These are phyloP conservation scores for Machimus rusticus DNA, from an alignment of 2,888 invertebrate genomes.

Conservation along the genomic window DNA sequence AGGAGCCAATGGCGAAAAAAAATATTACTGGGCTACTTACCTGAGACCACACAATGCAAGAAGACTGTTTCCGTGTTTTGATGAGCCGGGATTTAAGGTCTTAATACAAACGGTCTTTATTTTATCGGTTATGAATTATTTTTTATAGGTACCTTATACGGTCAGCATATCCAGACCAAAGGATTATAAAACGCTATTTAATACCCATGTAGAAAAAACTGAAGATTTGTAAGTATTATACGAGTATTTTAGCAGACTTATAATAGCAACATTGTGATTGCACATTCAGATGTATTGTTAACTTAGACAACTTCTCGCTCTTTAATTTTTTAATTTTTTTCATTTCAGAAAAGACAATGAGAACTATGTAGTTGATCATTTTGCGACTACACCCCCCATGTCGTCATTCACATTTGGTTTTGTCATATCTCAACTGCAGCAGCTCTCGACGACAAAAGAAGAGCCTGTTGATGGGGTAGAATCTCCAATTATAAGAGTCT, in stretches of 20 bases:
- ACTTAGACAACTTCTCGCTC: not conserved
- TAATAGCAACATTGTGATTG: no score
- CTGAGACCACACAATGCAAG: conserved; percentile 77
- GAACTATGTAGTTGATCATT: conserved; percentile 73
- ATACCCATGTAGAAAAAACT: conserved; percentile 68
- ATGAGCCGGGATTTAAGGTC: conserved; percentile 79
- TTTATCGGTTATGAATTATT: not conserved
- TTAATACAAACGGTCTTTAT: conserved; percentile 54
- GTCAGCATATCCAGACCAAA: conserved; percentile 69
- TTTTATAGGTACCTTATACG: conserved; percentile 75
- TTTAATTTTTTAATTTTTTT: not conserved
- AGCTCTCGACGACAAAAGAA: not conserved
- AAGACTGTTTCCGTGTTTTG: conserved; percentile 82
- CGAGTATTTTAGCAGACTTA: not conserved
- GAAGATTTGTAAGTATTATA: conserved; percentile 69
- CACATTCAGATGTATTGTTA: no score
- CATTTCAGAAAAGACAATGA: conserved; percentile 55
- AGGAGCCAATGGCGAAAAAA: conserved; percentile 59
- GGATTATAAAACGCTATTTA: conserved; percentile 69
- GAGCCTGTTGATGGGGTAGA: not conserved
- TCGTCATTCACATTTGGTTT: conserved; percentile 79
- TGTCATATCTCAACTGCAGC: conserved; percentile 71
- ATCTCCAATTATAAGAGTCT: conserved; percentile 60
- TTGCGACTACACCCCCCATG: conserved; percentile 76
- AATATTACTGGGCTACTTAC: conserved; percentile 72